Percentiles rank a stretch among this genome's conserved stretches.
These are phyloP conservation scores for Coenonympha arcania DNA, from an alignment of 2,888 invertebrate species.

Conservation along the genomic window DNA sequence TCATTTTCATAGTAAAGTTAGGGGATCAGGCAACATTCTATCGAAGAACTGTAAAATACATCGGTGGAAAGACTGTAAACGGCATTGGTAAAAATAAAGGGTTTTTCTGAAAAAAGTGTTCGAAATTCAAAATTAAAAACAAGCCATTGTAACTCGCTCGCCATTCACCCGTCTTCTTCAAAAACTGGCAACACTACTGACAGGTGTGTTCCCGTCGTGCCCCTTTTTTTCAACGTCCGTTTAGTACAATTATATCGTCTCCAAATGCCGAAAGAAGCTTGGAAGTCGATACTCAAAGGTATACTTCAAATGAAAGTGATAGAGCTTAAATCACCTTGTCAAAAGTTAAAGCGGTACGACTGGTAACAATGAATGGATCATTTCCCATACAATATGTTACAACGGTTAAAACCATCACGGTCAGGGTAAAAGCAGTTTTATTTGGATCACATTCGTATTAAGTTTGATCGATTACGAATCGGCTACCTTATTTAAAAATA, in stretches of 20 bases:
- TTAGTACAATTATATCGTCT: constrained; percentile 40
- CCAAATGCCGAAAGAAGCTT: constrained; percentile 35
- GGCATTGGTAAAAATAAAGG: constrained; percentile 8
- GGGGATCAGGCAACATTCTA: too few species aligned
- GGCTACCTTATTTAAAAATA: constrained; percentile 13
- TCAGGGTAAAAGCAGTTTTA: constrained; percentile 44
- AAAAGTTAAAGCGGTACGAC: constrained; percentile 43
- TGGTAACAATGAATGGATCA: constrained; percentile 70
- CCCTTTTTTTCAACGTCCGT: constrained; percentile 74
- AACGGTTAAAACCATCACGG: constrained; percentile 52
- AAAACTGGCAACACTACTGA: constrained; percentile 72
- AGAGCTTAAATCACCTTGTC: constrained; percentile 34
- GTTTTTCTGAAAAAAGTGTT: constrained; percentile 32
- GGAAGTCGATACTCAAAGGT: constrained; percentile 21
- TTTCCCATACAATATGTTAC: constrained; percentile 68
- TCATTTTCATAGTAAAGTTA: too few species aligned
- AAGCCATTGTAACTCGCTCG: constrained; percentile 48
- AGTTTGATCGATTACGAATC: constrained; percentile 28
- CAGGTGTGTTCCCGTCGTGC: constrained; percentile 73
- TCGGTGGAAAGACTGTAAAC: too few species aligned
- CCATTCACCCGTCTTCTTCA: constrained; percentile 69
- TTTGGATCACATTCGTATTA: constrained; percentile 27
- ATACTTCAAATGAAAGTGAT: constrained; percentile 17
- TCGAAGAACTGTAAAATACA: too few species aligned
- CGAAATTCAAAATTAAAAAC: constrained; percentile 50